Conservation (phyloP, 2,888 invertebrate genomes). For the Morpho deidamia region DNA sequence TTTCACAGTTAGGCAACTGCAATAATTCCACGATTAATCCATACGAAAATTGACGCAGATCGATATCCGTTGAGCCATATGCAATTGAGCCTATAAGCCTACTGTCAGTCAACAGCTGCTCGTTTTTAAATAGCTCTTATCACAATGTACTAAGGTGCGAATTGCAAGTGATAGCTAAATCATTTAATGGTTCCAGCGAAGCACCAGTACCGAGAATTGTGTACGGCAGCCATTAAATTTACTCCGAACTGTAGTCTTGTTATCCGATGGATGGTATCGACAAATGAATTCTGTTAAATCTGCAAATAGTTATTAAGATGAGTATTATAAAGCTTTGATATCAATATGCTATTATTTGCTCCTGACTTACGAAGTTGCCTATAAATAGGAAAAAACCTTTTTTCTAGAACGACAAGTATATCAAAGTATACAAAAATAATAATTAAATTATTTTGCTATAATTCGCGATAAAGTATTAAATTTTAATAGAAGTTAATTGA, state of each 20-base stretch:
- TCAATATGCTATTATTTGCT: too few species aligned
- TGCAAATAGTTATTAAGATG: background rate
- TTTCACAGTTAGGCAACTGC: constrained; percentile 1
- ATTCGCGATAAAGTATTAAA: too few species aligned
- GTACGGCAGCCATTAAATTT: constrained; percentile 4
- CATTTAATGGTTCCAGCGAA: constrained; percentile 2
- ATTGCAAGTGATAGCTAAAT: background rate
- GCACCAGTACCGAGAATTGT: constrained; percentile 9
- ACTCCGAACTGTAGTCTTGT: background rate
- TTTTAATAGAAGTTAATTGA: too few species aligned
- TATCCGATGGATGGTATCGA: background rate
- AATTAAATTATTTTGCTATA: too few species aligned
- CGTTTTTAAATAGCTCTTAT: constrained; percentile 1
- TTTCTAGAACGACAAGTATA: too few species aligned
- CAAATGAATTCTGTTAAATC: constrained; percentile 3
- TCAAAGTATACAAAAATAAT: too few species aligned
- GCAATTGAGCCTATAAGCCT: constrained; percentile 3
- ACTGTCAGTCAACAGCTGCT: constrained; percentile 1
- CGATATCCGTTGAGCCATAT: constrained; percentile 4
- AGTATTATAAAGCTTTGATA: background rate
- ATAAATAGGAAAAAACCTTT: too few species aligned
- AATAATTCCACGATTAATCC: constrained; percentile 3
- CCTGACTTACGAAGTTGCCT: too few species aligned
- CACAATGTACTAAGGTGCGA: constrained; percentile 4
- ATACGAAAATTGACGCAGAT: constrained; percentile 1